Conservation (phyloP, 2,113 vertebrate species). For the Corvus moneduloides region DNA sequence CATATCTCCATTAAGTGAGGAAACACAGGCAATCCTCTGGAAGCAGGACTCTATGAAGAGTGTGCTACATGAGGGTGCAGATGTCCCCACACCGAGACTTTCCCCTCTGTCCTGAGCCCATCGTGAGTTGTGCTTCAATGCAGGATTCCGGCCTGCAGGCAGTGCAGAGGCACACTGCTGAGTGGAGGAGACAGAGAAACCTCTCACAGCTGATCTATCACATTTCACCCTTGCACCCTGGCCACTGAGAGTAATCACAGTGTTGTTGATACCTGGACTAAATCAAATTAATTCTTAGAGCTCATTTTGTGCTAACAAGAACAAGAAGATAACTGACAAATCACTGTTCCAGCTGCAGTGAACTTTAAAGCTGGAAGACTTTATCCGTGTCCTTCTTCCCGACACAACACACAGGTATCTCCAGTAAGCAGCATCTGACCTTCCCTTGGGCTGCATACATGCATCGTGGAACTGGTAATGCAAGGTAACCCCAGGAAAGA, state of each 20-base stretch:
- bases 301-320: neutral
- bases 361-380: neutral
- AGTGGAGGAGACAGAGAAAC: neutral
- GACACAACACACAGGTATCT: neutral
- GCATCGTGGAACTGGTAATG: neutral
- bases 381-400: neutral
- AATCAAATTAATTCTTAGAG: neutral
- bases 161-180: neutral
- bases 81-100: neutral
- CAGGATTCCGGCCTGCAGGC: neutral
- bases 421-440: neutral
- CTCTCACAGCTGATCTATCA: neutral
- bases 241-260: neutral
- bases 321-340: neutral
- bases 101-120: neutral
- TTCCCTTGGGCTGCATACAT: neutral
- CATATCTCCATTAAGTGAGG: neutral
- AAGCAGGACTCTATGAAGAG: neutral
- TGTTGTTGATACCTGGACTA: neutral
- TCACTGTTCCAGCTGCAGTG: neutral
- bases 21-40: neutral
- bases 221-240: neutral
- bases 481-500: neutral
- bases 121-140: neutral
- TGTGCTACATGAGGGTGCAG: fast-evolving